Percentiles rank a stretch among this genome's conserved stretches.
phyloP scores from a whole-genome alignment of 2,113 vertebrate species.

The Myotis lucifugus region DNA sequence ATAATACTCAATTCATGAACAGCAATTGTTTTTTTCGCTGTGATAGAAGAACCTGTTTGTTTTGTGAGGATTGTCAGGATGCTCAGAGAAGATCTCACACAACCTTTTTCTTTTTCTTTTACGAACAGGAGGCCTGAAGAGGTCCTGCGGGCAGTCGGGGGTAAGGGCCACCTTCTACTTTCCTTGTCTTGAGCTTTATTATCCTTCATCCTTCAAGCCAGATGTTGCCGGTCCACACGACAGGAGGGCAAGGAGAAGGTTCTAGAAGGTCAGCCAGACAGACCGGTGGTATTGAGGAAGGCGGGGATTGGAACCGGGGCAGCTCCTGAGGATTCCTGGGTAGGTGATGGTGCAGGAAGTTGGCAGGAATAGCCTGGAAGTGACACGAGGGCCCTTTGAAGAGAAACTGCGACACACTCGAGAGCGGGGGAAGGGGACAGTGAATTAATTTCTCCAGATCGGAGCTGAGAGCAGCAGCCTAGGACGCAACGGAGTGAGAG shows the following conservation, averaged over 20 bases:
- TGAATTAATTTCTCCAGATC: neutral
- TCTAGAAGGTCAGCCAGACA: neutral
- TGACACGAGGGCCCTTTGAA: neutral
- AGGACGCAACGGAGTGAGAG: neutral
- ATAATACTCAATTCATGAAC: conserved; percentile 25
- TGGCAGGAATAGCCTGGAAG: neutral
- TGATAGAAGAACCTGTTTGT: conserved; percentile 12
- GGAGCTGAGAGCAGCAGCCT: neutral
- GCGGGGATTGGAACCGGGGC: neutral
- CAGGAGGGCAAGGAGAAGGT: neutral
- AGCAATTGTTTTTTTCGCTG: conserved; percentile 10
- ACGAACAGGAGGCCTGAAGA: neutral
- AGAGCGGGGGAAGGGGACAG: neutral
- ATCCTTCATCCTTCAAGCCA: neutral
- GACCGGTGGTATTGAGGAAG: no score
- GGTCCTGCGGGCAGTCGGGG: rapidly evolving
- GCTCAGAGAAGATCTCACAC: neutral
- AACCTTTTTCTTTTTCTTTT: neutral
- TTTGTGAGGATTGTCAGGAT: neutral
- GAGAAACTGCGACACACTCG: rapidly evolving
- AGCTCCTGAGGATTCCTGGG: neutral
- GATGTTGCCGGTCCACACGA: rapidly evolving
- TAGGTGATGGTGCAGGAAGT: rapidly evolving
- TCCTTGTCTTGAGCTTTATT: neutral
- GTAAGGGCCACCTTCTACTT: rapidly evolving